These are phyloP conservation scores for Portunus trituberculatus DNA, from an alignment of 1,140 invertebrate genomes.

Conservation along the genomic window DNA sequence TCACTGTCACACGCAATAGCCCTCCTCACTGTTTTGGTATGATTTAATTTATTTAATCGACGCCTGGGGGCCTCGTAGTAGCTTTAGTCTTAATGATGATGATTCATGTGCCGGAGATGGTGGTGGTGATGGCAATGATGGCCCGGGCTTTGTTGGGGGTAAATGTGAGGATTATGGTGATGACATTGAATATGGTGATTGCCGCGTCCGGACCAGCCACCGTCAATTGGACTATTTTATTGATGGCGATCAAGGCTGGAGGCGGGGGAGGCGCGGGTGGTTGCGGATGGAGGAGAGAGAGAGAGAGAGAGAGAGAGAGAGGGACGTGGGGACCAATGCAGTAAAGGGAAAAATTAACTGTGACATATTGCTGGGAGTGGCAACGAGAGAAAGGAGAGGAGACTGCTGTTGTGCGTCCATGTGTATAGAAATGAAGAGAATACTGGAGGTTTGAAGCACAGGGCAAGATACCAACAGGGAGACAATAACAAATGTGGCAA, in stretches of 20 bases:
- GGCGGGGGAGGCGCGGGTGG: too few species aligned
- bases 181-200: slow-evolving; percentile 68
- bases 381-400: too few species aligned
- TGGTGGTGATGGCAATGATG: slow-evolving; percentile 52
- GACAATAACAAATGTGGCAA: too few species aligned
- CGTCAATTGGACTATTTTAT: neutral
- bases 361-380: too few species aligned
- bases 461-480: neutral
- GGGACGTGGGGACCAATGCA: neutral
- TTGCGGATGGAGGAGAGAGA: neutral
- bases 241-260: neutral
- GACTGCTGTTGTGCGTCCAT: too few species aligned
- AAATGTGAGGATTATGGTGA: slow-evolving; percentile 65
- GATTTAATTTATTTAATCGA: slow-evolving; percentile 74
- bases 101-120: slow-evolving; percentile 64
- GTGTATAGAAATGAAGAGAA: too few species aligned
- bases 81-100: slow-evolving; percentile 69
- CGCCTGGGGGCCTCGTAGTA: slow-evolving; percentile 46
- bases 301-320: neutral
- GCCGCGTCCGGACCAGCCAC: neutral
- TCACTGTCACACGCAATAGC: slow-evolving; percentile 70
- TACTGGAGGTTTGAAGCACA: neutral
- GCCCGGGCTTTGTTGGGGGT: slow-evolving; percentile 64
- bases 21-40: slow-evolving; percentile 71
- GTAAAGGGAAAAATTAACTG: too few species aligned